Percentiles rank a stretch among this genome's conserved stretches.
phyloP scores from a whole-genome alignment of 2,888 invertebrate species.

The Norana najaformis region DNA sequence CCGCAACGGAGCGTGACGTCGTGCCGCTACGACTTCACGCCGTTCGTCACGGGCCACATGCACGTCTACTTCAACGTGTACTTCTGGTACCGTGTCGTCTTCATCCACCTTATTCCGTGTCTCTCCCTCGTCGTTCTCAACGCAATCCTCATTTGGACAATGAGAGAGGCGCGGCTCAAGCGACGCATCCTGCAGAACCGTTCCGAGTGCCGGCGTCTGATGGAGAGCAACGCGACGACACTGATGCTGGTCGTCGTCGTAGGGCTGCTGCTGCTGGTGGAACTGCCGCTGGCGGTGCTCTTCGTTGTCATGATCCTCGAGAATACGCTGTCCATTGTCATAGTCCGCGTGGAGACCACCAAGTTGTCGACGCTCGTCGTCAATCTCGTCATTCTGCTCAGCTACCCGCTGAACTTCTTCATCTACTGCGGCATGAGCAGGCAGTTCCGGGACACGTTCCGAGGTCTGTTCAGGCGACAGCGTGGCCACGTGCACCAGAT shows the following conservation, averaged over 20 bases:
- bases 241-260: slow-evolving; percentile 51
- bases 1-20: slow-evolving; percentile 4
- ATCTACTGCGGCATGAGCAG: slow-evolving; percentile 94
- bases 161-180: slow-evolving; percentile 74
- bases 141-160: slow-evolving; percentile 79
- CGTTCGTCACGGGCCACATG: background rate
- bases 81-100: slow-evolving; percentile 59
- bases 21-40: slow-evolving; percentile 27
- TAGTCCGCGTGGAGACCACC: slow-evolving; percentile 10
- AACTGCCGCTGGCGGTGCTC: slow-evolving; percentile 63
- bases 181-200: slow-evolving; percentile 63
- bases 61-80: slow-evolving; percentile 25
- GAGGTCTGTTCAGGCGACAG: slow-evolving; percentile 65
- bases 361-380: slow-evolving; percentile 67
- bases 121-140: slow-evolving; percentile 85
- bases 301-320: slow-evolving; percentile 75
- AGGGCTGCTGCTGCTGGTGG: slow-evolving; percentile 64
- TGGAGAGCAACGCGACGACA: slow-evolving; percentile 59
- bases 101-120: slow-evolving; percentile 83
- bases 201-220: slow-evolving; percentile 57
- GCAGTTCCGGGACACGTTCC: slow-evolving; percentile 90
- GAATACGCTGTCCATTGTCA: slow-evolving; percentile 48
- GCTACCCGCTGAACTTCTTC: slow-evolving; percentile 90
- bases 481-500: slow-evolving; percentile 35
- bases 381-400: slow-evolving; percentile 87